Evolutionary conservation across 2,888 invertebrate species (phyloP).

Genomic region (Leuctra nigra): DNA sequence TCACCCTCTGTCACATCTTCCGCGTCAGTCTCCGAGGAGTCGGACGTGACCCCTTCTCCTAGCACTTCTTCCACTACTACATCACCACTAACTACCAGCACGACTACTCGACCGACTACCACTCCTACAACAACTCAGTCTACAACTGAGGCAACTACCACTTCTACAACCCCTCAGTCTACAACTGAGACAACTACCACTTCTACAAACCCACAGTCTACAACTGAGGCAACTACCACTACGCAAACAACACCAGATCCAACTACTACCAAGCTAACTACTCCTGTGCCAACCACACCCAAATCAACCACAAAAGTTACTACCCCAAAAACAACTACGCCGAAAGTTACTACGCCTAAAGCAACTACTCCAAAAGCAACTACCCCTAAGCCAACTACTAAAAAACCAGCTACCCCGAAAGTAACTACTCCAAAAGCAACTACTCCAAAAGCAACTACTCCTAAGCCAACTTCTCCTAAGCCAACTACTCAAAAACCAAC

Average conservation of each 20-base stretch:
- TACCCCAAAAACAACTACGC: slow-evolving; percentile 23
- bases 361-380: slow-evolving; percentile 13
- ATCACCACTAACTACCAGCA: neutral
- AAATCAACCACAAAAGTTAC: slow-evolving; percentile 14
- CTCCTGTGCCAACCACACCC: slow-evolving; percentile 14
- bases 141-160: neutral
- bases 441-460: slow-evolving; percentile 25
- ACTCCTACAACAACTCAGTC: neutral
- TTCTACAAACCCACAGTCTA: slow-evolving; percentile 30
- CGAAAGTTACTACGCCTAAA: slow-evolving; percentile 13
- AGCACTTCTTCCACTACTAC: neutral
- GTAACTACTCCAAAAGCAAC: slow-evolving; percentile 20
- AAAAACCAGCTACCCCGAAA: slow-evolving; percentile 1
- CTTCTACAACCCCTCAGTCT: slow-evolving; percentile 32
- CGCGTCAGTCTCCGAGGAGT: neutral
- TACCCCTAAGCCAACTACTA: slow-evolving; percentile 8
- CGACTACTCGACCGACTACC: neutral
- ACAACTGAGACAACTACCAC: slow-evolving; percentile 32
- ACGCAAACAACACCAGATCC: slow-evolving; percentile 19
- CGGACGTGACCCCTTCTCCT: neutral
- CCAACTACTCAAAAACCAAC: slow-evolving; percentile 19
- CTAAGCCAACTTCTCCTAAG: slow-evolving; percentile 23
- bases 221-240: slow-evolving; percentile 11
- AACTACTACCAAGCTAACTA: slow-evolving; percentile 21
- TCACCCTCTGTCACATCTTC: neutral